Conservation (phyloP, 92 coral and sea anemone genomes). For the Bergia sp. region DNA sequence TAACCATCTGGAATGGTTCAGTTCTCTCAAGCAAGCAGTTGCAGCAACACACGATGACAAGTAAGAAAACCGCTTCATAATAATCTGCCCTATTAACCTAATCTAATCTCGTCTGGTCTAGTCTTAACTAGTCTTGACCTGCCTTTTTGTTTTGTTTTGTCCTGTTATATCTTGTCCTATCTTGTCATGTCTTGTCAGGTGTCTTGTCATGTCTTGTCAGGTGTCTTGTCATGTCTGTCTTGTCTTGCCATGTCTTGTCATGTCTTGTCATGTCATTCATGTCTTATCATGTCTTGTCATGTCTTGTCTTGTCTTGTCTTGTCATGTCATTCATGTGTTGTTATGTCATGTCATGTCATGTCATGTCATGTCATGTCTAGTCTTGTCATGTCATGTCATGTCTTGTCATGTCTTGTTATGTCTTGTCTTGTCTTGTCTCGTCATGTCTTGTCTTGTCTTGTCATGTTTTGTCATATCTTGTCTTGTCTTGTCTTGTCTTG, state of each 20-base stretch:
- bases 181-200: background rate
- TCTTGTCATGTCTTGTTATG: background rate
- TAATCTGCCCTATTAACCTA: background rate
- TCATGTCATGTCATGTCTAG: too few species aligned
- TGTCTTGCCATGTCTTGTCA: background rate
- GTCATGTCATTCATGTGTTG: background rate
- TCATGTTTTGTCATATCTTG: background rate
- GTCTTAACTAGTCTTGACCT: background rate
- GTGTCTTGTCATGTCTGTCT: background rate
- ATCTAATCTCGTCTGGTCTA: background rate
- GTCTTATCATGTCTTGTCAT: background rate
- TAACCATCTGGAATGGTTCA: background rate
- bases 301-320: background rate
- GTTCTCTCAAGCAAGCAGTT: background rate
- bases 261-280: background rate
- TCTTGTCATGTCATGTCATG: background rate
- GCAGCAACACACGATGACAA: background rate
- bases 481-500: background rate
- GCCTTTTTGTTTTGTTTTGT: background rate
- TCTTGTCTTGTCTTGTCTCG: background rate
- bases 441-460: background rate
- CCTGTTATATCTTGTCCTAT: background rate
- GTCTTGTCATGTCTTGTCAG: too few species aligned
- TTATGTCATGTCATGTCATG: background rate
- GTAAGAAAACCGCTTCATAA: background rate